A percentile compares a stretch with the other conserved stretches of the same genome.
Evolutionary conservation across 2,797 vertebrate species (phyloP).

Genomic region (Ptychobarbus kaznakovi): DNA sequence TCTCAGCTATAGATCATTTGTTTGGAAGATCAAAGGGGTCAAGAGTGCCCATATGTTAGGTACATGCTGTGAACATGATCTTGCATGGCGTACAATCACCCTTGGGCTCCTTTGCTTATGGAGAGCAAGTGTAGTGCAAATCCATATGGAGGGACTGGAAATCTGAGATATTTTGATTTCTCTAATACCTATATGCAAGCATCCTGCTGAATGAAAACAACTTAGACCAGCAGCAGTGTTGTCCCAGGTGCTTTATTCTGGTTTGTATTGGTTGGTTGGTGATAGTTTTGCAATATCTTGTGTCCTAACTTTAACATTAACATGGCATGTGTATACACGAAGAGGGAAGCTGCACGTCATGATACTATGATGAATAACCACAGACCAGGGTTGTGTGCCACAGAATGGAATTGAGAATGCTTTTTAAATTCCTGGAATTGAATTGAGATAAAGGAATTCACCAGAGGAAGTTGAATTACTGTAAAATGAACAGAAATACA

Average conservation of each 20-base stretch:
- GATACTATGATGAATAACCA: neutral
- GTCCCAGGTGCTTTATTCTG: neutral
- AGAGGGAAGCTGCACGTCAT: neutral
- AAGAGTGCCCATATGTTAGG: constrained; percentile 42
- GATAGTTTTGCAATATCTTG: neutral
- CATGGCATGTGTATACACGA: neutral
- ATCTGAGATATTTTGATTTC: constrained; percentile 24
- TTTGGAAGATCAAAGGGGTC: constrained; percentile 47
- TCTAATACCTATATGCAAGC: constrained; percentile 2
- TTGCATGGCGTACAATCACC: neutral
- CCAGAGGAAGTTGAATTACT: neutral
- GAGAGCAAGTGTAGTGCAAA: neutral
- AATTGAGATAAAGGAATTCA: neutral
- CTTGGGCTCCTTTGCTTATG: constrained; percentile 10
- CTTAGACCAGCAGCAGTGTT: neutral
- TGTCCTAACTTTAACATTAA: neutral
- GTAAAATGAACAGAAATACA: neutral
- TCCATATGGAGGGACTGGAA: neutral
- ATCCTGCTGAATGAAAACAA: neutral
- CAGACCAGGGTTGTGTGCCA: neutral
- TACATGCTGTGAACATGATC: constrained; percentile 49
- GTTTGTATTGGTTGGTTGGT: neutral
- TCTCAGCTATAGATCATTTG: constrained; percentile 46
- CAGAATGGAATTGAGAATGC: neutral
- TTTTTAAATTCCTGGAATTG: neutral